Evolutionary conservation across 2,888 invertebrate species (phyloP).

Genomic region (Drosophila borborema): DNA sequence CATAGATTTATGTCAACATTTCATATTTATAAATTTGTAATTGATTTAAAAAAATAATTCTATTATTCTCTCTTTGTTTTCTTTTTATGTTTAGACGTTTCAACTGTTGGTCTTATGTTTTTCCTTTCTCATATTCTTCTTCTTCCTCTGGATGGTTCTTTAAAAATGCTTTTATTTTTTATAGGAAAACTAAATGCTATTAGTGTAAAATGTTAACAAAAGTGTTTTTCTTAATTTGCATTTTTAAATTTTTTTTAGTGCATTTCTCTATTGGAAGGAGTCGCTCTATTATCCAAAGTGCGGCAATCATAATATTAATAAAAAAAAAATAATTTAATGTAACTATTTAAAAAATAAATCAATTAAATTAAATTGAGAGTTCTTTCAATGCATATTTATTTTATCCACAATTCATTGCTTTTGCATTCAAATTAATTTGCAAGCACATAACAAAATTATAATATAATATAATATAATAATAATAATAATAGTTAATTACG

Average conservation of each 20-base stretch:
- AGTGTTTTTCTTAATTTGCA: conserved; percentile 19
- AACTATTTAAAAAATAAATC: conserved; percentile 18
- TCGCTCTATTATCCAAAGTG: conserved; percentile 43
- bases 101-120: conserved; percentile 68
- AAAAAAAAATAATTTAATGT: conserved; percentile 12
- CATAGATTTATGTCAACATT: conserved; percentile 17
- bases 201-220: conserved; percentile 44
- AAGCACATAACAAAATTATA: conserved; percentile 75
- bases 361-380: conserved; percentile 8
- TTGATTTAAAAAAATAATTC: conserved; percentile 56
- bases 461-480: conserved; percentile 20
- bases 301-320: conserved; percentile 16
- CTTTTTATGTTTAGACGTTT: conserved; percentile 54
- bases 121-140: conserved; percentile 13
- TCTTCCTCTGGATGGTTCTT: conserved; percentile 65
- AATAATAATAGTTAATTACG: conserved; percentile 56
- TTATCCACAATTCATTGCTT: conserved; percentile 47
- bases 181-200: conserved; percentile 59
- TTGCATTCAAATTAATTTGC: conserved; percentile 68
- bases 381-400: conserved; percentile 58
- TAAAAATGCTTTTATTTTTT: conserved; percentile 42
- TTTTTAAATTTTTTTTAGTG: conserved; percentile 22
- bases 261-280: conserved; percentile 71
- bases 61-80: conserved; percentile 31
- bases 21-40: conserved; percentile 17